Conservation (phyloP, 2,888 invertebrate genomes). For the Ganaspis brasiliensis region DNA sequence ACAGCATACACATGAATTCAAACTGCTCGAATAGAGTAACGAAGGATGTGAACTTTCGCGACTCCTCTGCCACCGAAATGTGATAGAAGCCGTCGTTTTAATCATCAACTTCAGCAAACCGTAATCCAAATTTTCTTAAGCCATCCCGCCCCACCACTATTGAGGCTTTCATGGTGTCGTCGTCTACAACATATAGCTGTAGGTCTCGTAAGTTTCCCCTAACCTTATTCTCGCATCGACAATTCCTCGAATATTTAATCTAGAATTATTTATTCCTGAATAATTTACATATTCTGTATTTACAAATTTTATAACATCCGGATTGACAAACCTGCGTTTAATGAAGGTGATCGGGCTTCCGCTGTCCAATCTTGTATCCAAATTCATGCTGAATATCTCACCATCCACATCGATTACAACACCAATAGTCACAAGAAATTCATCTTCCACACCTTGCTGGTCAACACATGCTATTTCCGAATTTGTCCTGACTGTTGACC, state of each 20-base stretch:
- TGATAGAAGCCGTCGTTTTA: no score
- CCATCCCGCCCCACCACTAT: constrained; percentile 31
- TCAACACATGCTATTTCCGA: no score
- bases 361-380: constrained; percentile 17
- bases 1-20: no score
- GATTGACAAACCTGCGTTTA: constrained; percentile 19
- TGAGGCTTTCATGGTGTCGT: constrained; percentile 47
- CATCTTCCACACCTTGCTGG: not conserved
- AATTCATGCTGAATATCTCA: no score
- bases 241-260: not conserved
- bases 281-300: not conserved
- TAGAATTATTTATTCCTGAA: constrained; percentile 22
- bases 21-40: no score
- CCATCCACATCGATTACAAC: not conserved
- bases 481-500: not conserved
- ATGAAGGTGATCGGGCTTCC: constrained; percentile 2
- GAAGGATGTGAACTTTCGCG: no score
- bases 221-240: not conserved
- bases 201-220: not conserved
- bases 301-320: not conserved
- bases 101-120: no score
- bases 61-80: no score
- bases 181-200: constrained; percentile 42
- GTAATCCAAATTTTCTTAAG: constrained; percentile 20
- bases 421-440: no score